phyloP scores from a whole-genome alignment of 1,140 invertebrate species.

The Orius insidiosus region DNA sequence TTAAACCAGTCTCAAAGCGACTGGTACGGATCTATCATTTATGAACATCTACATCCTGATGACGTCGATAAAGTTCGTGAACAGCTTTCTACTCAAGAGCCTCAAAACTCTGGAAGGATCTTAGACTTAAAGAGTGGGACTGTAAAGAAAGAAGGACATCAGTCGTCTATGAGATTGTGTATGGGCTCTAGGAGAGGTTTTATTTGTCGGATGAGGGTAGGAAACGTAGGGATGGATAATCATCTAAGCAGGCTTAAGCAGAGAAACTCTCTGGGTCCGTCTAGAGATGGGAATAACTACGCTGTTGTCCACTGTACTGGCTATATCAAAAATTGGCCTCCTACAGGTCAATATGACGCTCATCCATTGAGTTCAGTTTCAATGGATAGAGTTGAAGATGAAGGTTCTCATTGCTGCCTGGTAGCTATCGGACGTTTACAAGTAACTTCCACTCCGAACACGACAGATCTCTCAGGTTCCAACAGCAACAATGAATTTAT shows the following conservation, averaged over 20 bases:
- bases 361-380: slow-evolving; percentile 38
- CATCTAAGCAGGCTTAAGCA: slow-evolving; percentile 71
- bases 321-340: slow-evolving; percentile 99
- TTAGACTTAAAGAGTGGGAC: slow-evolving; percentile 96
- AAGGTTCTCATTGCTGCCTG: slow-evolving; percentile 81
- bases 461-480: slow-evolving; percentile 67
- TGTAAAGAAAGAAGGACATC: slow-evolving; percentile 96
- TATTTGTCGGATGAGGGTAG: slow-evolving; percentile 96
- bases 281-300: slow-evolving; percentile 83
- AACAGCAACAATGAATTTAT: slow-evolving; percentile 85
- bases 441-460: slow-evolving; percentile 90
- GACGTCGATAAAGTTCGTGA: slow-evolving; percentile 97
- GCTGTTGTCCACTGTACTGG: slow-evolving; percentile 98
- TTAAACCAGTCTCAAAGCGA: slow-evolving; percentile 93
- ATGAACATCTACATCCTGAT: slow-evolving; percentile 93
- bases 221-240: slow-evolving; percentile 57
- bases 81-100: slow-evolving; percentile 91
- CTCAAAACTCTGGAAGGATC: slow-evolving; percentile 88
- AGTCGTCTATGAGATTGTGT: slow-evolving; percentile 90
- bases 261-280: slow-evolving; percentile 83
- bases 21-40: slow-evolving; percentile 91
- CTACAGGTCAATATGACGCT: slow-evolving; percentile 49
- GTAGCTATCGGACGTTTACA: slow-evolving; percentile 93
- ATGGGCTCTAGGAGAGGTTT: slow-evolving; percentile 97
- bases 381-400: slow-evolving; percentile 66